Evolutionary conservation across 1,140 invertebrate genomes (phyloP), one percentile per base, ranked within the genome.

Genomic region (Thaumetopoea pityocampa): DNA sequence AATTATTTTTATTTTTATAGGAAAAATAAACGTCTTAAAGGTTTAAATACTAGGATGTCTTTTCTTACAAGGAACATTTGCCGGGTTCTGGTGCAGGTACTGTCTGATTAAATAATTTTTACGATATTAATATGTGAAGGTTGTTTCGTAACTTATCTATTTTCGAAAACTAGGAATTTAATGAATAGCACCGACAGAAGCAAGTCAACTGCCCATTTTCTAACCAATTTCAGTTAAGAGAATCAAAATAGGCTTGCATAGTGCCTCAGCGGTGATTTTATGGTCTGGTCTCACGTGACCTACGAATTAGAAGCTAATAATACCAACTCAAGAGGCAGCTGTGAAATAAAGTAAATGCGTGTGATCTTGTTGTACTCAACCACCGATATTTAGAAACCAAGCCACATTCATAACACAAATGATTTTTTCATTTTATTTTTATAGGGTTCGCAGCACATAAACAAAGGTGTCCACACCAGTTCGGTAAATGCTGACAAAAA

Each of bases 401-500:
- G 2, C 3, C 5, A 7, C 2, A 23, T 23, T 3, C 8, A 23
- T 7, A 23, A 1, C 18, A 2, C 1, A 2, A 17, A 17, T 1
- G 20, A 7, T 22, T 22, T 19, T 18, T 19, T 5, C 22, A 46
- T 28, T 19, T 1, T 30, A 26, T 41, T 17, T 28, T 70, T 74
- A 28, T 63, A 84, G 80, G 80, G 80, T 29, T 67, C 77, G 0
- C 77, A 84, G 34, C 73, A 79, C 50, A 54, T 71, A n/a, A 29
- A 51, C 23, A 84, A 81, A 48, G 77, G 73, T 35, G 56, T 84
- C 16, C 80, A 84, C 50, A 80, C 77, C 23, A 77, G 56, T 42
- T 60, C 68, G 57, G 73, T 84, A 67, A 83, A 70, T 46, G 29
- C 60, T 23, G 68, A 81, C 27, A 76, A 69, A 81, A 80, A 76